Base-by-base conservation (phyloP, 2,888 invertebrate genomes). In the Salpingus planirostris region DNA sequence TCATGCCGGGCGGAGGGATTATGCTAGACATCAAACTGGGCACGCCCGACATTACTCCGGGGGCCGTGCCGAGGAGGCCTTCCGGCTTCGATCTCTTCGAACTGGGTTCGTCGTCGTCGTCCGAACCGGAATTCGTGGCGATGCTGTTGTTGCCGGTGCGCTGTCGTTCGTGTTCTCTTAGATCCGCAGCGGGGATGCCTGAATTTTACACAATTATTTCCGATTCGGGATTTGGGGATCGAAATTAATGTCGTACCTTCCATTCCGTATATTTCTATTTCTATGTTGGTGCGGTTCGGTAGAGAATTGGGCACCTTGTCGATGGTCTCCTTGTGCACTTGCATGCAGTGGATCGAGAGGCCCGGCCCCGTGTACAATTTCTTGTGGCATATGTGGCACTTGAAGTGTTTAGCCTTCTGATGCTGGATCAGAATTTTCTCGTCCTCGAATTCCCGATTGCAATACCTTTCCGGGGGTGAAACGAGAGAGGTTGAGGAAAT, bases 241-340 rank as follows among this genome's bases (percentile, higher is more conserved):
- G n/a, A n/a, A n/a, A n/a, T n/a, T n/a, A n/a, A n/a, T n/a, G n/a
- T n/a, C 48, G 46, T 49, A 63, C 98, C 98, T 75, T 98, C 97
- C 97, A 99, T 98, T 49, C 98, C 98, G 74, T 98, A 99, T 59
- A 98, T 97, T 76, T 98, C 98, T 65, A 99, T 90, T 71, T 97
- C 96, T 62, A 95, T 93, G 70, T 95, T 95, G 59, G 92, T 92
- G 63, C 97, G 79, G 69, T 92, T 92, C 54, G 96, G 95, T 61
- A 97, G 70, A 43, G 97, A 92, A 71, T 96, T 97, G 50, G 98
- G 98, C 62, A 99, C 96, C 75, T 97, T 96, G 68, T 98, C 97
- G 64, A 98, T 92, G 36, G 95, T 92, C 70, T 98, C 98, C 71
- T 99, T 98, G 68, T 98, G 98, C 39, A 98, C 97, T 81, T 98